phyloP scores from a whole-genome alignment of 2,797 vertebrate genomes.

The Rachycentron canadum region DNA sequence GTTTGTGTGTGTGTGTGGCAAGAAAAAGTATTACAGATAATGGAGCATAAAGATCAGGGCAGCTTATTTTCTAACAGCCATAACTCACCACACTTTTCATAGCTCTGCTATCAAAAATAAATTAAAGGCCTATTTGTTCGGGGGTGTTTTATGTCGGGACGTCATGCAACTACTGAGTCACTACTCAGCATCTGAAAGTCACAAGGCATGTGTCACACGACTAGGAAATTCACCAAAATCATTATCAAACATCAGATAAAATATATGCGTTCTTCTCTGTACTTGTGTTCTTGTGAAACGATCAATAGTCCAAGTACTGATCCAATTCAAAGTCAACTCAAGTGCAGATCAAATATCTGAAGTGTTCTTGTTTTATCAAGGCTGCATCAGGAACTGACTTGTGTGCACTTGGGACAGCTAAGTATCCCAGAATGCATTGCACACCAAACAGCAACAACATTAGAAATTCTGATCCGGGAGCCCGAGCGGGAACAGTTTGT shows the following conservation, averaged over 20 bases:
- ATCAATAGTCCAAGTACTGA: too few relatives aligned
- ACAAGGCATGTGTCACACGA: constrained; percentile 9
- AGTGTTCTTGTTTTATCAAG: too few relatives aligned
- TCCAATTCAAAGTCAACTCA: too few relatives aligned
- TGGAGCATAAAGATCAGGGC: constrained; percentile 65
- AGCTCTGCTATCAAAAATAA: constrained; percentile 53
- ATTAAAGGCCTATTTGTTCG: constrained; percentile 59
- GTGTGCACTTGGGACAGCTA: too few relatives aligned
- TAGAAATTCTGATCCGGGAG: too few relatives aligned
- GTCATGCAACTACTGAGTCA: constrained; percentile 15
- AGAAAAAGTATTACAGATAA: constrained; percentile 52
- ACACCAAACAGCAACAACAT: too few relatives aligned
- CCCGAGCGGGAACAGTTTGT: too few relatives aligned
- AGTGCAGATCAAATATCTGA: too few relatives aligned
- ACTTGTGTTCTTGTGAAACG: too few relatives aligned
- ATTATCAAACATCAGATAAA: constrained; percentile 2
- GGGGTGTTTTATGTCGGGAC: constrained; percentile 17
- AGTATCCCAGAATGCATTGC: too few relatives aligned
- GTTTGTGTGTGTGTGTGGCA: constrained; percentile 18
- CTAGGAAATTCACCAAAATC: constrained; percentile 8
- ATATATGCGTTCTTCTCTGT: too few relatives aligned
- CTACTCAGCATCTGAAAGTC: constrained; percentile 14
- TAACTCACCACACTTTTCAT: constrained; percentile 54
- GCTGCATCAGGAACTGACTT: too few relatives aligned
- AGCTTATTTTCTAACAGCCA: constrained; percentile 53